Evolutionary conservation across 1,140 invertebrate genomes (phyloP), one percentile per base, ranked within the genome.

Genomic region (Leguminivora glycinivorella): DNA sequence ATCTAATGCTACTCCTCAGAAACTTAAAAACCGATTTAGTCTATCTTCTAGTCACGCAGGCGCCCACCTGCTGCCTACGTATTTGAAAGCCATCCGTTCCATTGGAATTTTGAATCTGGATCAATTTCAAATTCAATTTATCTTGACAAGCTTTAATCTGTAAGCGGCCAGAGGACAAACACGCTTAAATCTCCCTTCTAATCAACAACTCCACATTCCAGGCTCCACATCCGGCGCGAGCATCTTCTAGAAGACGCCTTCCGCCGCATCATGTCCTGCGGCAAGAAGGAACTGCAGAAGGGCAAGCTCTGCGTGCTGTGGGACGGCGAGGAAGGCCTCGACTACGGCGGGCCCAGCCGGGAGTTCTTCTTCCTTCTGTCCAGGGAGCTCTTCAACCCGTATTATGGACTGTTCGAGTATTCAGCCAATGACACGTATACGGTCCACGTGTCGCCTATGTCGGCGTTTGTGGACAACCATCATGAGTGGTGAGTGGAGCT

Each of bases 321-420:
- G 93, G 96, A 98, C 85, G 97, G 97, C 56, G 98, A 99, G 90
- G 98, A 99, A 92, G 98, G 98, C 47, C 92, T 99, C 22, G 98
- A 99, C 93, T 99, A 99, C 88, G 98, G 98, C 47, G 98, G 98
- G 0, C 98, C 98, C 2, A 98, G 87, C 96, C 7, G 98, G 47
- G 98, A 99, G 92, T 99, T 99, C 92, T 99, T 99, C 93, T 99
- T 99, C 88, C 94, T 99, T 24, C 92, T 99, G 7, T 99, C 98
- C 0, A 93, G 98, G 56, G 98, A 99, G 90, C 93, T 99, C 0
- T 99, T 99, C 92, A 99, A 99, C 93, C 98, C 98, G 0, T 99
- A 99, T 88, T 99, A 99, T 83, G 98, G 98, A 3, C 93, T 99
- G 17, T 99, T 99, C 91, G 98, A 99, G 92, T 99, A 99, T 89